Evolutionary conservation across 1,140 invertebrate genomes (phyloP), one percentile per base, ranked within the genome.

Genomic region (Procambarus clarkii): DNA sequence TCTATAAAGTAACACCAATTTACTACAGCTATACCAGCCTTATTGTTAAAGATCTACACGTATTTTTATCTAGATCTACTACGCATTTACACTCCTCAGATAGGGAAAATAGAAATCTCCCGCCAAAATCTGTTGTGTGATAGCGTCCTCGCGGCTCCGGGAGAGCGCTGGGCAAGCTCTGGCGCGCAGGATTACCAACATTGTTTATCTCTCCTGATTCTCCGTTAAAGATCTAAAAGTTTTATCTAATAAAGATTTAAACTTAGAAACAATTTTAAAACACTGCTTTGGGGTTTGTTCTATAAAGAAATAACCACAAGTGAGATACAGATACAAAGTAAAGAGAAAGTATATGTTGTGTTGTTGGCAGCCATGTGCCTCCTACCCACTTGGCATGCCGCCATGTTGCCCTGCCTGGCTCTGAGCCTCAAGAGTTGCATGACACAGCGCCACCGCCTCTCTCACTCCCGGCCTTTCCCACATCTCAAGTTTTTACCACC

Each of bases 71-170:
- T n/a, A n/a, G n/a, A n/a, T n/a, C n/a, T n/a, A n/a, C n/a, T n/a
- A n/a, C n/a, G n/a, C n/a, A n/a, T n/a, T n/a, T n/a, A n/a, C n/a
- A n/a, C n/a, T n/a, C n/a, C n/a, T n/a, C n/a, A n/a, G n/a, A n/a
- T n/a, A n/a, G n/a, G n/a, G n/a, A n/a, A 74, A 5, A 74, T 5
- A 21, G 34, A 24, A 24, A 24, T 74, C 24, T 74, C 69, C 69
- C 69, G 69, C 69, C n/a, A 74, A 74, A 74, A 74, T 74, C 69
- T 74, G 24, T 74, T 74, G 69, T 74, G 69, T 74, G 13, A 4
- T 34, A 3, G 69, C 69, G 24, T 74, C 69, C n/a, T 34, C 4
- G 69, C 69, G 24, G 69, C 69, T 8, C 69, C 69, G 69, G 18
- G n/a, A 74, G 69, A 74, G 69, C n/a, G 69, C 69, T 4, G 69